These are phyloP conservation scores for Dipodomys stephensi DNA, from an alignment of 2,113 vertebrate species.

Conservation along the genomic window DNA sequence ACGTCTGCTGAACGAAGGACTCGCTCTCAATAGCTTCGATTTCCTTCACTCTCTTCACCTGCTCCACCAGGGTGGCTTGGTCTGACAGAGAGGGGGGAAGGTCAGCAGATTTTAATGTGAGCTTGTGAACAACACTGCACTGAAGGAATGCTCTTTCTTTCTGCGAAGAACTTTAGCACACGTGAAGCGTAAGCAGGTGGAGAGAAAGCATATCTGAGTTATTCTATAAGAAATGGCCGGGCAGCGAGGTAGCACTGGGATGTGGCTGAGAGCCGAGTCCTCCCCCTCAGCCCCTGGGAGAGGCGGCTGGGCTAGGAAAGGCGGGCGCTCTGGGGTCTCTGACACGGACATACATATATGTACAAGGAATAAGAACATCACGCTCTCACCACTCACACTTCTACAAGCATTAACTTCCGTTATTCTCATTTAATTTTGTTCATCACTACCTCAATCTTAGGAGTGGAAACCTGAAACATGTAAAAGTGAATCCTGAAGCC, in stretches of 20 bases:
- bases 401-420: neutral
- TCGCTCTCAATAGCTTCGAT: constrained; percentile 98
- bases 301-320: neutral
- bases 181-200: neutral
- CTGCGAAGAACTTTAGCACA: constrained; percentile 58
- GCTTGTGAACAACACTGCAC: neutral
- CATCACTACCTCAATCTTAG: neutral
- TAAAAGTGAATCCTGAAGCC: neutral
- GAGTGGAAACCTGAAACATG: neutral
- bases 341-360: constrained; percentile 23
- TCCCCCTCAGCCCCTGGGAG: too few species aligned
- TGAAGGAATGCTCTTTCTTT: constrained; percentile 23
- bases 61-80: constrained; percentile 93
- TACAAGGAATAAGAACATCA: neutral
- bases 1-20: constrained; percentile 96
- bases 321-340: neutral
- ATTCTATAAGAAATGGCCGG: too few species aligned
- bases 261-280: too few species aligned
- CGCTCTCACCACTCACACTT: neutral
- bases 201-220: neutral
- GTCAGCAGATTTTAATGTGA: constrained; percentile 56
- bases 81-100: constrained; percentile 85
- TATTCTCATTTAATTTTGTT: neutral
- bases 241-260: too few species aligned
- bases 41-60: constrained; percentile 97